Base-by-base conservation (phyloP, 2,113 vertebrate genomes). In the Psammodynastes pulverulentus region DNA sequence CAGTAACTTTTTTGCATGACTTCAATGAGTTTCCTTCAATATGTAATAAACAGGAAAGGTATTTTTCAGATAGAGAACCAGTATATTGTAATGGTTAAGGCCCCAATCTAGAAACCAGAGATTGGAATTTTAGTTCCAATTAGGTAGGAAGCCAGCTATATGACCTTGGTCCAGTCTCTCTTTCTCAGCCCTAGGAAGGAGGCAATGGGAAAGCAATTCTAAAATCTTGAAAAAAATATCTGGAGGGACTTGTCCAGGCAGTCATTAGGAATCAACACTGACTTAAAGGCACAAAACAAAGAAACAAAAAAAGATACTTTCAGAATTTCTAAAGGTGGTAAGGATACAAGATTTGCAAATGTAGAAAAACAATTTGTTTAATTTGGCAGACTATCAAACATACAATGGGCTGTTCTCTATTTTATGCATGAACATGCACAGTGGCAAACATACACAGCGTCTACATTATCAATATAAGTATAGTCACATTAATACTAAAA, bases 401-500 rank as follows among this genome's bases (percentile, higher is more conserved):
- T 87, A 96, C 45, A 95, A 95, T 90, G 58, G 88, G 56, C 92
- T 95, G 89, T 93, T 95, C 90, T 51, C 89, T 94, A 43, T 86
- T 87, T 26, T 67, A 4, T 85, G 15, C 29, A 58, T 29, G 53
- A 10, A 93, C 56, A 94, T 67, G 92, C 58, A 94, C n/a, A 87
- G 58, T 62, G 56, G 52, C 39, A 93, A 29, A 84, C 89, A 91
- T 92, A 96, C 94, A 92, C 92, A 93, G 94, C 10, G 92, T 95
- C 90, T 90, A 91, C 88, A 86, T 93, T 95, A 93, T 93, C 93
- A 96, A 84, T 94, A 93, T 93, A 96, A 95, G 96, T 97, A 96
- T 96, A 97, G 93, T 96, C 96, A 94, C 93, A 95, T 96, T 97
- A 97, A 97, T 97, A 97, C 96, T 95, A 84, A 93, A 97, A 97